A percentile compares a stretch with the other conserved stretches of the same genome.
phyloP scores from a whole-genome alignment of 2,888 invertebrate genomes.

The Amiota mariae region DNA sequence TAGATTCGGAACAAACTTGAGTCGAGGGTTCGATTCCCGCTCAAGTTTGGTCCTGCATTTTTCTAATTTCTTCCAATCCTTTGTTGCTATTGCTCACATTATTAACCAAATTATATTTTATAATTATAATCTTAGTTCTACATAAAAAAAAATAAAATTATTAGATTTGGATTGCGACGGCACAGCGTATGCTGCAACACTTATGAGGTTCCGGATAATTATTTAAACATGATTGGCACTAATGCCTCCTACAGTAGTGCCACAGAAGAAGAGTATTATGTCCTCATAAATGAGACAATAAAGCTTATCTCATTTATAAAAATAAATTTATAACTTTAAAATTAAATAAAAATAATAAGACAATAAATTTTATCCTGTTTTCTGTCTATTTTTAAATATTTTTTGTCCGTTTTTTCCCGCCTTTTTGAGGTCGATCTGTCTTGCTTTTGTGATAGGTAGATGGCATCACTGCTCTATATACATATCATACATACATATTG shows the following conservation, averaged over 20 bases:
- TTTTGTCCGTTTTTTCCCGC: neutral
- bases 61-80: too few species aligned
- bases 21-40: too few species aligned
- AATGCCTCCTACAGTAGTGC: constrained; percentile 6
- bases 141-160: too few species aligned
- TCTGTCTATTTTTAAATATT: neutral
- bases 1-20: too few species aligned
- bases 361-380: neutral
- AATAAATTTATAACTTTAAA: neutral
- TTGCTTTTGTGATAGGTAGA: neutral
- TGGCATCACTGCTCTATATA: constrained; percentile 1
- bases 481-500: too few species aligned
- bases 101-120: too few species aligned
- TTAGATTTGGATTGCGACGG: neutral
- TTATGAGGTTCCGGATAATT: neutral
- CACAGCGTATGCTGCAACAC: neutral
- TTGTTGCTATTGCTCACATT: too few species aligned
- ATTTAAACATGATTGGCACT: neutral
- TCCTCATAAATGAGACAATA: neutral
- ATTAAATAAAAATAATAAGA: neutral
- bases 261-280: neutral
- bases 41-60: too few species aligned
- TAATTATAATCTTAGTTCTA: too few species aligned
- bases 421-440: neutral
- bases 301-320: neutral